phyloP scores from a whole-genome alignment of 53 echinoderm and acorn worm species.

The Arbacia lixula region DNA sequence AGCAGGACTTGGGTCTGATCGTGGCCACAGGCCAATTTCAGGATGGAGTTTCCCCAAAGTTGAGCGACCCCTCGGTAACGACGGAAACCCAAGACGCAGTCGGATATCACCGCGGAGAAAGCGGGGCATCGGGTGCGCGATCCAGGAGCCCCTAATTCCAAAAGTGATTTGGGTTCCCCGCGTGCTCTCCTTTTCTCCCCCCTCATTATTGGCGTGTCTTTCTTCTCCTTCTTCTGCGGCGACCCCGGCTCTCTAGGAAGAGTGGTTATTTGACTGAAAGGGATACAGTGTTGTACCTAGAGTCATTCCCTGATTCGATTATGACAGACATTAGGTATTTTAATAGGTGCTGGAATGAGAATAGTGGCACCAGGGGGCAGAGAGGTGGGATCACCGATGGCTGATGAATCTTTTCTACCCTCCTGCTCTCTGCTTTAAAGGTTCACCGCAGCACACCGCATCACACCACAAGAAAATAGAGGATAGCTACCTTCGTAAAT shows the following conservation, averaged over 20 bases:
- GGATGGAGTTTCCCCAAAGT: conserved; percentile 53
- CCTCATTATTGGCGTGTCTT: neutral
- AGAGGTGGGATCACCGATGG: too few relatives aligned
- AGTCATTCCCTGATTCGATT: conserved; percentile 39
- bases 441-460: too few relatives aligned
- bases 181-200: conserved; percentile 13
- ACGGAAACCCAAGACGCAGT: conserved; percentile 23
- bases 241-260: neutral
- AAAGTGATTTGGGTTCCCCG: conserved; percentile 28
- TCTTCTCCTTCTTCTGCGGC: neutral
- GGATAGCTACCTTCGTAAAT: too few relatives aligned
- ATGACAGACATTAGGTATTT: conserved; percentile 34
- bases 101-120: conserved; percentile 37
- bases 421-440: too few relatives aligned
- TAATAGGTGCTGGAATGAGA: conserved; percentile 30
- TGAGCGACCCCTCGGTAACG: conserved; percentile 46
- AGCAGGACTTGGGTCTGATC: conserved; percentile 19
- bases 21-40: conserved; percentile 30
- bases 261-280: conserved; percentile 24
- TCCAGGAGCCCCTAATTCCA: conserved; percentile 40
- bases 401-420: too few relatives aligned
- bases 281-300: conserved; percentile 34
- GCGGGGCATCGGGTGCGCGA: conserved; percentile 28
- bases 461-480: too few relatives aligned
- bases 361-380: conserved; percentile 4